These are phyloP conservation scores for Conus betulinus DNA, from an alignment of 1,140 invertebrate species.

Conservation along the genomic window DNA sequence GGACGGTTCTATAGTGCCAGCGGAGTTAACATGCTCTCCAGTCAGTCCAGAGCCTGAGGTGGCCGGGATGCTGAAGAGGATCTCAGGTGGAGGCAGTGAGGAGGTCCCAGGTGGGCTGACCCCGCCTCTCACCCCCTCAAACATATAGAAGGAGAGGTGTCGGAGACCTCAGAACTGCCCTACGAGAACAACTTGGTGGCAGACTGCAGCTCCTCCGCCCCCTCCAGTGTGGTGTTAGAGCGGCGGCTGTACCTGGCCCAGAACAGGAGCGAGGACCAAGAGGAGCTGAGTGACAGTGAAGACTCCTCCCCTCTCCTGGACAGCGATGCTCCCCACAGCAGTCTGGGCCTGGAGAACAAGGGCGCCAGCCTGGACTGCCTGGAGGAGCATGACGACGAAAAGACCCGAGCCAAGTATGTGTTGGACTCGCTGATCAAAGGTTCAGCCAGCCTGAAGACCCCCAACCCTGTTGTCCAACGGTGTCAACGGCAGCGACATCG, in stretches of 20 bases:
- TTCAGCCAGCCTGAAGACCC: not conserved
- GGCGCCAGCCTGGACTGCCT: not conserved
- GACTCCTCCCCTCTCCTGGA: not conserved
- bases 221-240: conserved; percentile 36
- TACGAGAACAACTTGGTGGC: conserved; percentile 65
- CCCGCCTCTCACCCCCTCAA: conserved; percentile 71
- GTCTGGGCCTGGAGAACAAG: not conserved
- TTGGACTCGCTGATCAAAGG: not conserved
- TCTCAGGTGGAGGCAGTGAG: conserved; percentile 14
- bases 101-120: conserved; percentile 71
- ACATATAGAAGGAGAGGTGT: conserved; percentile 73
- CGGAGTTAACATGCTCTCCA: conserved; percentile 14
- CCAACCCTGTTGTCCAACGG: not conserved
- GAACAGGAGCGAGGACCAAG: conserved; percentile 1
- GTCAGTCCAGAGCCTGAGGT: conserved; percentile 33
- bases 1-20: not conserved
- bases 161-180: conserved; percentile 51
- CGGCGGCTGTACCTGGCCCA: conserved; percentile 65
- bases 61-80: conserved; percentile 25
- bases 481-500: conserved; percentile 35
- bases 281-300: not conserved
- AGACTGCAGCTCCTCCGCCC: conserved; percentile 61
- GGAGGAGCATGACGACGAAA: not conserved
- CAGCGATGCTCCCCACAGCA: not conserved
- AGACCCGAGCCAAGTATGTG: not conserved